Percentiles rank a stretch among this genome's conserved stretches.
Conservation (phyloP, 2,888 invertebrate genomes). For the Ceriagrion tenellum region DNA sequence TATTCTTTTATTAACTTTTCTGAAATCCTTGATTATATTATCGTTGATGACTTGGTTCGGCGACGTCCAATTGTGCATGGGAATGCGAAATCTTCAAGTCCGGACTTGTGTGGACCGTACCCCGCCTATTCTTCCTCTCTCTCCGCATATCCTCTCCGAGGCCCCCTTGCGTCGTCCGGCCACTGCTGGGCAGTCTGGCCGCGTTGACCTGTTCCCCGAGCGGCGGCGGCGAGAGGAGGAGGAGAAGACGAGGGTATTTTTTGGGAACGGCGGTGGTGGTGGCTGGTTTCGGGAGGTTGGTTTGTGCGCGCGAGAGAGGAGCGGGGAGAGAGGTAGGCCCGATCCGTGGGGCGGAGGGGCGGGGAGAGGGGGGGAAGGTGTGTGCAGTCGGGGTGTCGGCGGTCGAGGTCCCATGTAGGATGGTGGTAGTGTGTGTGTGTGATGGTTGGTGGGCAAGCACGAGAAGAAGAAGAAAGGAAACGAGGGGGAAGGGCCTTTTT, state of each 20-base stretch:
- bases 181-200: constrained; percentile 56
- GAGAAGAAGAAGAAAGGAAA: constrained; percentile 6
- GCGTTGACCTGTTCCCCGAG: constrained; percentile 56
- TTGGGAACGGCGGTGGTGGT: neutral
- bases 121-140: too few species aligned
- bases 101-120: neutral
- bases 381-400: neutral
- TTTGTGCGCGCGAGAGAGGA: constrained; percentile 15
- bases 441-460: neutral
- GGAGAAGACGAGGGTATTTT: neutral
- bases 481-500: constrained; percentile 10
- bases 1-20: neutral
- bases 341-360: too few species aligned
- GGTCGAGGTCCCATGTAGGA: neutral
- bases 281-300: constrained; percentile 50
- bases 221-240: neutral
- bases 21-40: neutral
- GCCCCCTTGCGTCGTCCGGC: neutral
- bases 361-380: neutral
- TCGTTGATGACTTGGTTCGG: neutral
- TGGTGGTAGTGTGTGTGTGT: neutral
- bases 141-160: neutral
- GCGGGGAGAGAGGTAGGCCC: neutral
- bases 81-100: neutral
- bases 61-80: neutral